A percentile compares a stretch with the other conserved stretches of the same genome.
Evolutionary conservation across 2,797 vertebrate species (phyloP).

Genomic region (Limosa lapponica): DNA sequence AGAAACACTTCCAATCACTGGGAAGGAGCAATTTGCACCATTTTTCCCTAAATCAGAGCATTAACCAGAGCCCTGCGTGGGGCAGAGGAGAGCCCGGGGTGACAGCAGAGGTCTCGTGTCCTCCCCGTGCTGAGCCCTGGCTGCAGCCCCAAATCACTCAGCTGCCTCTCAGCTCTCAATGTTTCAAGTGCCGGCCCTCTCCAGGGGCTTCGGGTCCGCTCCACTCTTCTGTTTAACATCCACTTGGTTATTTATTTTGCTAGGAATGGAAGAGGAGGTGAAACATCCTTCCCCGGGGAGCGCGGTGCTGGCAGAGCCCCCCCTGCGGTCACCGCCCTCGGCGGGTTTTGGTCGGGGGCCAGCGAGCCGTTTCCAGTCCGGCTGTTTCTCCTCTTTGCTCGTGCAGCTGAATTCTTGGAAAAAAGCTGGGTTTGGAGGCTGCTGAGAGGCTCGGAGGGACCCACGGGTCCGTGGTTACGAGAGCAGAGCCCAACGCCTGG

Average conservation of each 20-base stretch:
- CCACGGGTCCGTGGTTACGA: accelerated
- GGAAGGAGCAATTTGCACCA: neutral
- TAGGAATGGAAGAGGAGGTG: neutral
- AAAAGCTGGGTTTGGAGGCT: neutral
- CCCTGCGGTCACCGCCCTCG: neutral
- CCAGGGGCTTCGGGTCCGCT: neutral
- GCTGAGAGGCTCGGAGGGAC: neutral
- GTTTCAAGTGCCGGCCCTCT: neutral
- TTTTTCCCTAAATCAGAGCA: neutral
- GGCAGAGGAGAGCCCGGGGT: neutral
- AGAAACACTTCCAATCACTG: accelerated
- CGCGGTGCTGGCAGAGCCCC: neutral
- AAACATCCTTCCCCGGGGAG: neutral
- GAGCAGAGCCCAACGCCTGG: neutral
- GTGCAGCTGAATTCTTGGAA: neutral
- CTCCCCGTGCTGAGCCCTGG: neutral
- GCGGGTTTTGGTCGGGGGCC: neutral
- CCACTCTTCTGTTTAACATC: neutral
- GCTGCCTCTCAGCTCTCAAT: neutral
- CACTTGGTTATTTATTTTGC: neutral
- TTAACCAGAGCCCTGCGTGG: accelerated
- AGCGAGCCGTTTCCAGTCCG: neutral
- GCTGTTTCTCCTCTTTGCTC: neutral
- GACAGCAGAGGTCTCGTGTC: neutral
- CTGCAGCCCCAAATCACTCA: neutral